Base-by-base conservation (phyloP, 2,888 invertebrate species). In the Tryphoninae sp. region DNA sequence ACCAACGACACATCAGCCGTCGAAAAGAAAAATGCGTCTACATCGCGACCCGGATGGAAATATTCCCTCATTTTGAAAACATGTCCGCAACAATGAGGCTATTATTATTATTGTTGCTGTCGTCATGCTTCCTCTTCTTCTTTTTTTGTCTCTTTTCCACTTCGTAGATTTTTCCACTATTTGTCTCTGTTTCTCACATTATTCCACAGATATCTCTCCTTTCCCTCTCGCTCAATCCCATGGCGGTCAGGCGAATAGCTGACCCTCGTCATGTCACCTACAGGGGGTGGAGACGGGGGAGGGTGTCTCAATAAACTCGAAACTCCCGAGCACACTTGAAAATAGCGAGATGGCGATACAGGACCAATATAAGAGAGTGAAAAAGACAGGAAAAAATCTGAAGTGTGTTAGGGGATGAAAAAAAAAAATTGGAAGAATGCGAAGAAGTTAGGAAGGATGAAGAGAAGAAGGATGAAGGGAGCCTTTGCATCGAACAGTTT, bases 11-110 rank as follows among this genome's bases (percentile, higher is more conserved):
- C 51, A 65, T 59, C 75, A 58, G 72, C 76, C 76, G 67, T 68
- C 67, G 19, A 69, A 22, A 19, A 64, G 58, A 11, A 58, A n/a
- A 69, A 51, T n/a, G 23, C 55, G 51, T 62, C 40, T 26, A 23
- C 8, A 59, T 11, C 9, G 51, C 4, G 42, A 55, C 53, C 62
- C 26, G 64, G 69, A 79, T 75, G 61, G 74, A 83, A 83, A 83
- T 83, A 80, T 87, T 86, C 89, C 87, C 89, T 89, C 89, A 91
- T 91, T 91, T 90, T 88, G 85, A 91, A 91, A 92, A 92, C 92
- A 92, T 89, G 89, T 90, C 91, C 90, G 86, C 91, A 92, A 92
- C 92, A 92, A 92, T 90, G 87, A 89, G 86, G 85, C 89, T 88
- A 90, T 91, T 90, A 91, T 90, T 88, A 89, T 89, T 87, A 90